Evolutionary conservation across 1,140 invertebrate species (phyloP).

Genomic region (Sycobia sp.): DNA sequence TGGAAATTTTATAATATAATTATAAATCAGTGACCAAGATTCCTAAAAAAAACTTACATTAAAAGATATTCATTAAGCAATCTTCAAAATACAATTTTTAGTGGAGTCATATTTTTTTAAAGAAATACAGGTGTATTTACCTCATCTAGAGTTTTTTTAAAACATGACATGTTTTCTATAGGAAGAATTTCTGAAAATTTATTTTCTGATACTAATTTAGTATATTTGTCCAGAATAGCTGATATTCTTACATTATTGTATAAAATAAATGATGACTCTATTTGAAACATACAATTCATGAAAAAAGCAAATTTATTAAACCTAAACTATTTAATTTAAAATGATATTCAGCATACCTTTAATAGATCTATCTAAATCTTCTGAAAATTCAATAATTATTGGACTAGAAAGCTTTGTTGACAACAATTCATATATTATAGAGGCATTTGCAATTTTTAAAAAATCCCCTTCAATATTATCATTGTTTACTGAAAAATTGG

Average conservation of each 20-base stretch:
- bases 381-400: constrained; percentile 52
- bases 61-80: not conserved
- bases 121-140: too few relatives aligned
- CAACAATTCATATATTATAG: constrained; percentile 69
- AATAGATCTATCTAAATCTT: constrained; percentile 24
- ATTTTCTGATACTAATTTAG: constrained; percentile 57
- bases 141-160: not conserved
- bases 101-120: too few relatives aligned
- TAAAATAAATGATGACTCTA: constrained; percentile 73
- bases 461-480: constrained; percentile 44
- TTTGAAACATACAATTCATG: constrained; percentile 30
- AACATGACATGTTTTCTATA: constrained; percentile 63
- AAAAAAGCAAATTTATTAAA: constrained; percentile 4
- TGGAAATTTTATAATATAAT: constrained; percentile 64
- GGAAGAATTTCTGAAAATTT: constrained; percentile 65
- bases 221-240: constrained; percentile 67
- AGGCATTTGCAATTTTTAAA: constrained; percentile 65
- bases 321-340: not conserved
- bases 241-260: constrained; percentile 74
- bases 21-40: constrained; percentile 74
- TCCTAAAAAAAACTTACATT: constrained; percentile 58
- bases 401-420: constrained; percentile 65
- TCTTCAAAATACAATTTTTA: too few relatives aligned
- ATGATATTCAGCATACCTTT: constrained; percentile 41
- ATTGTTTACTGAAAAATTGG: constrained; percentile 40